phyloP scores from a whole-genome alignment of 2,797 vertebrate genomes.

The Ataeniobius toweri region DNA sequence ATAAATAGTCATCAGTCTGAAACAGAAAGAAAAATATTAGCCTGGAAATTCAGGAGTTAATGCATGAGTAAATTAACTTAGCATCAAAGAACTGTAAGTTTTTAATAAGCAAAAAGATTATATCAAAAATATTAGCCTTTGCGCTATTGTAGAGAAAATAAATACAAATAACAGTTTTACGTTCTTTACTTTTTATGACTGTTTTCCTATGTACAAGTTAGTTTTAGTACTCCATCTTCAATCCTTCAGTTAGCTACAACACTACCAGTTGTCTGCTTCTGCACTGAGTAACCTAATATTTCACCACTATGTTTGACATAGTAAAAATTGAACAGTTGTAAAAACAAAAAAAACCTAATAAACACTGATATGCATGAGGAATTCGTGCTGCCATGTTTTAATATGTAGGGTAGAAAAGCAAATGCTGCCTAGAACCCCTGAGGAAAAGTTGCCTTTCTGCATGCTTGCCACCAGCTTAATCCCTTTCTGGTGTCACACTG shows the following conservation, averaged over 20 bases:
- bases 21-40: not conserved
- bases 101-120: not conserved
- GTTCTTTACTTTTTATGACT: not conserved
- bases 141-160: not conserved
- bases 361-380: too few relatives aligned
- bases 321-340: not conserved
- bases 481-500: constrained; percentile 10
- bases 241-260: not conserved
- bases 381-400: too few relatives aligned
- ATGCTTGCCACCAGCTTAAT: constrained; percentile 11
- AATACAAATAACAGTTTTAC: not conserved
- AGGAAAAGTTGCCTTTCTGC: constrained; percentile 1
- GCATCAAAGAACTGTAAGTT: not conserved
- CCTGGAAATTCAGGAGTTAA: not conserved
- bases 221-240: not conserved
- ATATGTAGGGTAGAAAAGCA: not conserved
- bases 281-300: not conserved
- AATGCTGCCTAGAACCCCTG: not conserved
- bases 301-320: not conserved
- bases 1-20: not conserved
- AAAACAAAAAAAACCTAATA: not conserved
- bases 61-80: not conserved
- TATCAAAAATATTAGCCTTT: not conserved
- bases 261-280: not conserved
- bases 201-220: not conserved